Evolutionary conservation across 2,888 invertebrate genomes (phyloP), one percentile per base, ranked within the genome.

Genomic region (Gonocerus acuteangulatus): DNA sequence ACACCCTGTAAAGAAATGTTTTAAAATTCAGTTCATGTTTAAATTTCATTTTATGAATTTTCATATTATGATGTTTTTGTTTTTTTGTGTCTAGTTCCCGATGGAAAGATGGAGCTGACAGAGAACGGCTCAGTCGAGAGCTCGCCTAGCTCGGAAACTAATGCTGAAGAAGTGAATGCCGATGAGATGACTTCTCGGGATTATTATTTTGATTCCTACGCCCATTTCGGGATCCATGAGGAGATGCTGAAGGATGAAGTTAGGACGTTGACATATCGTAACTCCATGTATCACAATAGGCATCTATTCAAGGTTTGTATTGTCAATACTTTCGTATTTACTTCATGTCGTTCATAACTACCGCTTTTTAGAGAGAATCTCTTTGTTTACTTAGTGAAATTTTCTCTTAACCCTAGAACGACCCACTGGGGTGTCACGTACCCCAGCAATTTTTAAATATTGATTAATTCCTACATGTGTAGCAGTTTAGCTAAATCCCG

Each of bases 241-340:
- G 99, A 99, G 78, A 99, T 99, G 99, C 78, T 99, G 65, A 99
- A 99, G 77, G 99, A 99, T 75, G 97, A 99, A 81, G 95, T 99
- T 23, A 83, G 99, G 60, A 99, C 99, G 15, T 81, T 95, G 65
- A 97, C 97, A 1, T 99, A 99, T 76, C 86, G 96, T 59, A 97
- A 97, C 74, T 95, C 99, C 11, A 97, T 99, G 91, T 95, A 95
- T 73, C 95, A 99, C 79, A 99, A 99, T 77, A 95, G 92, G 77
- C 99, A 99, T 77, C 81, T 99, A 65, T 97, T 99, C 76, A 89
- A 90, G 69, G 71, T 70, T 65, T 61, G 61, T 63, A 44, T 44
- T 16, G 13, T 7, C 9, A n/a, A n/a, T n/a, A n/a, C n/a, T n/a
- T n/a, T n/a, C n/a, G n/a, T n/a, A n/a, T n/a, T n/a, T 47, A 3